Evolutionary conservation across 2,888 invertebrate genomes (phyloP).

Genomic region (Torymus texanus): DNA sequence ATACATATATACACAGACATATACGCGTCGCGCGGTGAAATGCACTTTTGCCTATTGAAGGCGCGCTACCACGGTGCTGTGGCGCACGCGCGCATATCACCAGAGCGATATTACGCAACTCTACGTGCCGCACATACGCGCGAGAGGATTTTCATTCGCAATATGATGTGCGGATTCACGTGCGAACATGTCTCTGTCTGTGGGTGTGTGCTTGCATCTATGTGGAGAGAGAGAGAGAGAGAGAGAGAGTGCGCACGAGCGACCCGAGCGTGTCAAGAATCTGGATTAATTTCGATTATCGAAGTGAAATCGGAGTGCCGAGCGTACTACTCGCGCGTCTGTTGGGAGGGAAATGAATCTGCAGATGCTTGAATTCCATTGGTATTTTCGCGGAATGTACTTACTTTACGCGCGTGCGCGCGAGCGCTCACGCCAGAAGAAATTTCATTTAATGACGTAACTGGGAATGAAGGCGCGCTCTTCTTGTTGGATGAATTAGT

Average conservation of each 20-base stretch:
- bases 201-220: too few species aligned
- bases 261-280: conserved; percentile 43
- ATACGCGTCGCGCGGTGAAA: background rate
- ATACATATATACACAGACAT: too few species aligned
- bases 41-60: conserved; percentile 4
- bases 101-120: conserved; percentile 35
- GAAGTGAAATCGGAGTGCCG: conserved; percentile 14
- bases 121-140: background rate
- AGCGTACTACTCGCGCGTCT: background rate
- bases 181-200: background rate
- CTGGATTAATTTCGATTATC: conserved; percentile 50
- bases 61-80: background rate
- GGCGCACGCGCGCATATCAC: conserved; percentile 29
- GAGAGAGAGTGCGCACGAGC: background rate
- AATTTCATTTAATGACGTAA: conserved; percentile 29
- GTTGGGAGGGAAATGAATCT: conserved; percentile 41
- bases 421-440: background rate
- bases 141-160: conserved; percentile 45
- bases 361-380: conserved; percentile 37
- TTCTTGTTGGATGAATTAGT: background rate
- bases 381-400: conserved; percentile 39
- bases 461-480: background rate
- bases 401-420: too few species aligned
- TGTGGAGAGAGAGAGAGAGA: too few species aligned
- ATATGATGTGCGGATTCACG: conserved; percentile 14